A percentile compares a stretch with the other conserved stretches of the same genome.
Evolutionary conservation across 2,888 invertebrate genomes (phyloP).

Genomic region (Drosophila mimetica): DNA sequence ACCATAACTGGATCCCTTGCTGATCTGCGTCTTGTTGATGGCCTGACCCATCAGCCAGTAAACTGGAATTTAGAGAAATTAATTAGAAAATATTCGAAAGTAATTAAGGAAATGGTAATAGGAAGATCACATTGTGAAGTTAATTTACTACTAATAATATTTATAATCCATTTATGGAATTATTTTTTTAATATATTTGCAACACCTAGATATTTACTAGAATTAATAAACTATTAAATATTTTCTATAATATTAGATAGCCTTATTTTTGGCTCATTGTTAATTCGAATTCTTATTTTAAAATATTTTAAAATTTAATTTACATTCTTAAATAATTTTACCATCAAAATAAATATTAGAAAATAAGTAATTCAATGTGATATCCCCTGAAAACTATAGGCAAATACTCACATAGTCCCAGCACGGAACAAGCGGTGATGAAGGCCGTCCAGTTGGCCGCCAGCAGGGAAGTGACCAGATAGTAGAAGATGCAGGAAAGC

Average conservation of each 20-base stretch:
- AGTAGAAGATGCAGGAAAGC: conserved; percentile 77
- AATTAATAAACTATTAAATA: too few species aligned
- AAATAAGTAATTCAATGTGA: too few species aligned
- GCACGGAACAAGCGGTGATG: conserved; percentile 85
- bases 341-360: too few species aligned
- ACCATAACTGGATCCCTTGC: conserved; percentile 93
- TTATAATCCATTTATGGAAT: too few species aligned
- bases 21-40: conserved; percentile 93
- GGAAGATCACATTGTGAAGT: not conserved
- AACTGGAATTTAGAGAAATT: conserved; percentile 86
- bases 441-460: conserved; percentile 85
- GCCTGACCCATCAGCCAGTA: conserved; percentile 91
- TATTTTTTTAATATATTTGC: too few species aligned
- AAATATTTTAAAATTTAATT: too few species aligned
- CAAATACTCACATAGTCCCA: conserved; percentile 90
- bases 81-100: not conserved
- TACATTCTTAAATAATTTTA: too few species aligned
- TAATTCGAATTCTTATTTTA: too few species aligned
- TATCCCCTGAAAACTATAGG: conserved; percentile 28
- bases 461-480: conserved; percentile 74
- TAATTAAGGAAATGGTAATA: not conserved
- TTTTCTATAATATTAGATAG: too few species aligned
- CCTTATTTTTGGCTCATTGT: too few species aligned
- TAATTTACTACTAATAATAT: too few species aligned
- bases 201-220: too few species aligned